Conservation (phyloP, 2,113 vertebrate genomes). For the Meles meles region DNA sequence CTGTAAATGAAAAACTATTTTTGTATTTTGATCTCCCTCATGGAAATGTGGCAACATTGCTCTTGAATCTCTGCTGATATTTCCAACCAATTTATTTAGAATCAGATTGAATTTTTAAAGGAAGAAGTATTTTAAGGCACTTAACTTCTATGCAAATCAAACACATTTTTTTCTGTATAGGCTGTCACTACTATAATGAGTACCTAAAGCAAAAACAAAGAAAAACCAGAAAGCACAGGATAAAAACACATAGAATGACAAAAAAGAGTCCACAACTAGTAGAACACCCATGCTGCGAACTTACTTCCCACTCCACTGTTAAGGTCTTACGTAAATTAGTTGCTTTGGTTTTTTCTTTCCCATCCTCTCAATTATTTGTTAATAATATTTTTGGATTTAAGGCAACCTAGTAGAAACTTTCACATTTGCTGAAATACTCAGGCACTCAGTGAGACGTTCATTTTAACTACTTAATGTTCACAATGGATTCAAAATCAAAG, state of each 20-base stretch:
- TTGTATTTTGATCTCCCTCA: conserved; percentile 49
- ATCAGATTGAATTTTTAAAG: conserved; percentile 52
- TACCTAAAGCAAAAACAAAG: conserved; percentile 51
- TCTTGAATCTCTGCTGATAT: conserved; percentile 54
- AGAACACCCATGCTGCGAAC: background rate
- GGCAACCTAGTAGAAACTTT: background rate
- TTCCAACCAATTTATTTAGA: conserved; percentile 56
- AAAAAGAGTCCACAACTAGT: background rate
- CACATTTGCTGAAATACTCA: background rate
- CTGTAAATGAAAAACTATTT: conserved; percentile 57
- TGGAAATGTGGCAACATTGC: conserved; percentile 28
- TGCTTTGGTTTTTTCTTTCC: background rate
- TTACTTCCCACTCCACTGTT: background rate
- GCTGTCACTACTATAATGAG: conserved; percentile 31
- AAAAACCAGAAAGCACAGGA: background rate
- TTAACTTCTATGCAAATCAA: conserved; percentile 43
- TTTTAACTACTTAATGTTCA: background rate
- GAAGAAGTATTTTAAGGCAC: conserved; percentile 56
- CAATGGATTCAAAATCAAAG: conserved; percentile 6
- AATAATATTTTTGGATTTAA: conserved; percentile 19
- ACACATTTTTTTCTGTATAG: conserved; percentile 32
- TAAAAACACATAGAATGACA: conserved; percentile 33
- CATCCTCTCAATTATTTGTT: background rate
- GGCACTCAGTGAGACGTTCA: background rate
- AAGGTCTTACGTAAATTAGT: background rate